Evolutionary conservation across 92 coral and sea anemone species (phyloP).

Genomic region (Zoanthus gigantus): DNA sequence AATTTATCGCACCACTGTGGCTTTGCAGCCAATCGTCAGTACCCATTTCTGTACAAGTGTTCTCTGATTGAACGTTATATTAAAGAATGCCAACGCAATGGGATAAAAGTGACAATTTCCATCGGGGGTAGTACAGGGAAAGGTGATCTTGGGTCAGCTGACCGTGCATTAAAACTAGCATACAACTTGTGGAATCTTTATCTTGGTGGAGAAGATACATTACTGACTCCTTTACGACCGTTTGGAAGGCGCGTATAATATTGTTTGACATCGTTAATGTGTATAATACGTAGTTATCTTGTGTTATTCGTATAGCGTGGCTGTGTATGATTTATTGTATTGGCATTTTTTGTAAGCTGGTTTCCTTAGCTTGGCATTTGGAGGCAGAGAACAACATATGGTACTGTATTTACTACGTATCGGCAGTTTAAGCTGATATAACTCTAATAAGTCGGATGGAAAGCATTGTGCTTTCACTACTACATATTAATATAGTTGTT

Average conservation of each 20-base stretch:
- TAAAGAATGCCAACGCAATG: background rate
- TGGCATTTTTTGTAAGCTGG: too few species aligned
- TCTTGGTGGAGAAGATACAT: conserved; percentile 20
- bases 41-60: background rate
- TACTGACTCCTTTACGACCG: conserved; percentile 10
- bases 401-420: too few species aligned
- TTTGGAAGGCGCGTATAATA: conserved; percentile 39
- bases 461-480: too few species aligned
- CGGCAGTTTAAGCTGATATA: too few species aligned
- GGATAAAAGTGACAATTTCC: background rate
- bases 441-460: too few species aligned
- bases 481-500: too few species aligned
- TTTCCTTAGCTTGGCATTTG: too few species aligned
- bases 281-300: background rate
- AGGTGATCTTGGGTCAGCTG: background rate
- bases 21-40: background rate
- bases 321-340: background rate
- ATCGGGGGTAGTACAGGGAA: background rate
- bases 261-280: background rate
- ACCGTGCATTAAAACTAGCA: background rate
- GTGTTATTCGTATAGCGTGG: background rate
- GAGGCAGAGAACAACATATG: too few species aligned
- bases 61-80: background rate
- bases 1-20: background rate
- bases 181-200: conserved; percentile 29